Base-by-base conservation (phyloP, 2,888 invertebrate genomes). In the Drosophila merina region DNA sequence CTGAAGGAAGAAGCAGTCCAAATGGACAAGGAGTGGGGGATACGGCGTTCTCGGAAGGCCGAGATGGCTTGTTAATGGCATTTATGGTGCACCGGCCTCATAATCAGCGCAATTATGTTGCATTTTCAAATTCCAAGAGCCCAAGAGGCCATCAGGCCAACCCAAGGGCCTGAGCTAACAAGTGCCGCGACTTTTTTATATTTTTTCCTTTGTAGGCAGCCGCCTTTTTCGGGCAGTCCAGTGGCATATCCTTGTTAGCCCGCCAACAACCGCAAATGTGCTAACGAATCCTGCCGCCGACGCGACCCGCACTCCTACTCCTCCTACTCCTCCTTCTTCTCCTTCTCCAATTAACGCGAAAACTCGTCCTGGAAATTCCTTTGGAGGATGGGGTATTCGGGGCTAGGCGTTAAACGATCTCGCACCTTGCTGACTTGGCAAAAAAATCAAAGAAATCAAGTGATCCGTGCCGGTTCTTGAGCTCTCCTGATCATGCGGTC, bases 51-150 rank as follows among this genome's bases (percentile, higher is more conserved):
- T 69, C 60, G 77, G 82, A 82, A 82, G 78, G 77, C 51, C 54
- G 48, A 57, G 40, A 56, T 60, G 77, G 74, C 78, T 73, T 73
- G 86, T 82, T 85, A 81, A 84, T 84, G 78, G 82, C 87, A 74
- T 86, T 82, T 86, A 81, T 85, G 81, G 74, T 57, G 47, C 64
- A 20, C 36, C 49, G 47, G 66, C 57, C 69, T 71, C 76, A 86
- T 88, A 88, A 84, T 84, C 87, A 84, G 87, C 84, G 82, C 84
- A 81, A 85, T 88, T 88, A 88, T 86, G 88, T 86, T 86, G 84
- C 88, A 88, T 88, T 82, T 77, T 78, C 72, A 57, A 88, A 78
- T 86, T 88, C 88, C 81, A 42, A 76, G 84, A 86, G 77, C 57
- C 71, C 80, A 42, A 76, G 88, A 86, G 77, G 57, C 70, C 47